phyloP scores from a whole-genome alignment of 2,888 invertebrate genomes.

The Chromoteleia sp. region DNA sequence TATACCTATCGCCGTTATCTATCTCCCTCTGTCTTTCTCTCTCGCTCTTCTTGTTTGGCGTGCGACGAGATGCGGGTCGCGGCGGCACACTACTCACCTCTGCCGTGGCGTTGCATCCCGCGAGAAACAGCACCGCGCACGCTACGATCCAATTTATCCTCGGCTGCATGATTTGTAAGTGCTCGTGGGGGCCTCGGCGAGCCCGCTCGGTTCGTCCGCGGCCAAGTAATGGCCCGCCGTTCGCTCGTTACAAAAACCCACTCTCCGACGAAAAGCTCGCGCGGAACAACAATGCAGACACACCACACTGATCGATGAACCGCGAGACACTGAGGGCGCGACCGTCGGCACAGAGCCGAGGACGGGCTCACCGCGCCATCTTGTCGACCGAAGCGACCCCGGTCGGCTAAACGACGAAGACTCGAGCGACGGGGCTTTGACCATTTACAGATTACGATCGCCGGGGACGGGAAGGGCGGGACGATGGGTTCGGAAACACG shows the following conservation, averaged over 20 bases:
- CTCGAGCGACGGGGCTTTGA: constrained; percentile 23
- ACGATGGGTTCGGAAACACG: too few species aligned
- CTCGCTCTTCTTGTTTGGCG: constrained; percentile 45
- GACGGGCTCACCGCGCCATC: constrained; percentile 30
- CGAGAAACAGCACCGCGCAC: constrained; percentile 90
- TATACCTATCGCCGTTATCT: not conserved
- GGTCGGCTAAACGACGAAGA: not conserved
- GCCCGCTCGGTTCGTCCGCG: constrained; percentile 66
- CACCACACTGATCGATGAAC: constrained; percentile 84
- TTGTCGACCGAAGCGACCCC: constrained; percentile 2
- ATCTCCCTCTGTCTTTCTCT: constrained; percentile 9
- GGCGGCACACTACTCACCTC: constrained; percentile 87
- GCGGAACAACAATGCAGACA: constrained; percentile 81
- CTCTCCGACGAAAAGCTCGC: constrained; percentile 67
- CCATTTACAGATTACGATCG: constrained; percentile 48
- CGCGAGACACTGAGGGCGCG: constrained; percentile 83
- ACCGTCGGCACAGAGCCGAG: constrained; percentile 75
- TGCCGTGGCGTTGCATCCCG: constrained; percentile 90
- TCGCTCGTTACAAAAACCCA: constrained; percentile 76
- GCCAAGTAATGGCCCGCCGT: constrained; percentile 67
- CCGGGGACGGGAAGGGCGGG: too few species aligned
- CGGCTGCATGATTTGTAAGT: constrained; percentile 87
- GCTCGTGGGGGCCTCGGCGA: constrained; percentile 61
- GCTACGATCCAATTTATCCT: constrained; percentile 91
- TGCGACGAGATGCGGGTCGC: constrained; percentile 60